Conservation (phyloP, 2,797 vertebrate species). For the Pelobates cultripes region DNA sequence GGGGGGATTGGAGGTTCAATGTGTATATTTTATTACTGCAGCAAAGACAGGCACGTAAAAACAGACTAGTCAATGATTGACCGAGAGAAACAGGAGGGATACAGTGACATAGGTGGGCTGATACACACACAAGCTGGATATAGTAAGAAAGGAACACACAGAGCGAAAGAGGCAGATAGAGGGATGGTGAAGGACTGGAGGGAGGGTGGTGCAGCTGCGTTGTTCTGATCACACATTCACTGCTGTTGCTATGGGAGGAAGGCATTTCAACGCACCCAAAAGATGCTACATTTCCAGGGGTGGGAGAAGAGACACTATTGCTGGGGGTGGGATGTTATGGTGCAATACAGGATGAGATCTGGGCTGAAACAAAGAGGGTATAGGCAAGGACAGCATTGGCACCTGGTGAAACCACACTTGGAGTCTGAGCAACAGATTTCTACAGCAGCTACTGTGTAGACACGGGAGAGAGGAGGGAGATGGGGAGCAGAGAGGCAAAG, state of each 20-base stretch:
- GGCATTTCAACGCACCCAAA: constrained; percentile 46
- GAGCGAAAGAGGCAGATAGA: constrained; percentile 12
- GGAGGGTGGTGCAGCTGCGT: constrained; percentile 34
- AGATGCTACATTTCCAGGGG: constrained; percentile 45
- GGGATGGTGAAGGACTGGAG: constrained; percentile 25
- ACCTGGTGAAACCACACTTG: constrained; percentile 17
- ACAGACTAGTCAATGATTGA: not conserved
- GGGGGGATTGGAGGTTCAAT: not conserved
- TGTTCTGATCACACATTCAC: constrained; percentile 25
- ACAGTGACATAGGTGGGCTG: not conserved
- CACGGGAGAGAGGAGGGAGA: not conserved
- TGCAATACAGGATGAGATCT: not conserved
- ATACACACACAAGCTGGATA: constrained; percentile 11
- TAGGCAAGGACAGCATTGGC: constrained; percentile 26
- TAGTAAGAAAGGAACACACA: not conserved
- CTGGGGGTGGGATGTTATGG: constrained; percentile 31
- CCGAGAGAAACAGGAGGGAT: not conserved
- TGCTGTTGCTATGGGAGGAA: constrained; percentile 55
- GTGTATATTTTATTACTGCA: constrained; percentile 25
- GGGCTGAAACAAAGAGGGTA: constrained; percentile 24
- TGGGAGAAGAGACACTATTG: constrained; percentile 37
- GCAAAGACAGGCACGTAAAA: not conserved
- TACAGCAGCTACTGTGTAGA: not conserved
- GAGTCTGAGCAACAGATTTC: constrained; percentile 14
- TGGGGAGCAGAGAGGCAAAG: constrained; percentile 15